Evolutionary conservation across 1,140 invertebrate genomes (phyloP).

Genomic region (Sycophila sp.): DNA sequence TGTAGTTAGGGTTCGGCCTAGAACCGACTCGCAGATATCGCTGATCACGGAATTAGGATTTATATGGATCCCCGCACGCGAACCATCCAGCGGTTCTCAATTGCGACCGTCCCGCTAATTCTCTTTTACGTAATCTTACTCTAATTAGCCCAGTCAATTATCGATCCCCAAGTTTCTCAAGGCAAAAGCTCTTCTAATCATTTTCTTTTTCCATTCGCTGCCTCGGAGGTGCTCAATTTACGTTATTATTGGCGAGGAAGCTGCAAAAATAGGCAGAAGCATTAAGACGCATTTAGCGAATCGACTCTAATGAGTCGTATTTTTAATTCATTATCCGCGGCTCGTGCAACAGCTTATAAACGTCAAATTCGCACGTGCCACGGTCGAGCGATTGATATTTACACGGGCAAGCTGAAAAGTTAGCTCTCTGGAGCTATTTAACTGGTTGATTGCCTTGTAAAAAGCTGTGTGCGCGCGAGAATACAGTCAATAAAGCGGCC

Average conservation of each 20-base stretch:
- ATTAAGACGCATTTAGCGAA: neutral
- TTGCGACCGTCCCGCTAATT: neutral
- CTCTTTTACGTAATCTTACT: slow-evolving; percentile 17
- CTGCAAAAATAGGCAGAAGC: no score
- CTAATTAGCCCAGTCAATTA: neutral
- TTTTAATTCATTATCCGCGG: neutral
- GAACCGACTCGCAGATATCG: slow-evolving; percentile 58
- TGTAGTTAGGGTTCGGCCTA: slow-evolving; percentile 46
- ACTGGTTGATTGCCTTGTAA: slow-evolving; percentile 24
- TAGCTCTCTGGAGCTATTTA: slow-evolving; percentile 5
- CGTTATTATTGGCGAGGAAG: no score
- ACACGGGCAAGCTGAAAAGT: neutral
- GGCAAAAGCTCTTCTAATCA: no score
- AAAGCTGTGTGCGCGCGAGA: slow-evolving; percentile 30
- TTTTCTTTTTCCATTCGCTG: no score
- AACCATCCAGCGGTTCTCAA: slow-evolving; percentile 54
- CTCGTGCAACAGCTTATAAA: neutral
- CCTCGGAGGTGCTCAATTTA: no score
- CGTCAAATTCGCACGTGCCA: no score
- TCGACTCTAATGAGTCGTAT: neutral
- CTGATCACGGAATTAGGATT: slow-evolving; percentile 63
- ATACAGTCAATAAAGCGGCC: slow-evolving; percentile 29
- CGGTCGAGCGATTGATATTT: slow-evolving; percentile 13
- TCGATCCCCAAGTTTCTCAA: no score
- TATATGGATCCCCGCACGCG: slow-evolving; percentile 61